A percentile compares a stretch with the other conserved stretches of the same genome.
Conservation (phyloP, 2,113 vertebrate genomes). For the Centropus bengalensis region DNA sequence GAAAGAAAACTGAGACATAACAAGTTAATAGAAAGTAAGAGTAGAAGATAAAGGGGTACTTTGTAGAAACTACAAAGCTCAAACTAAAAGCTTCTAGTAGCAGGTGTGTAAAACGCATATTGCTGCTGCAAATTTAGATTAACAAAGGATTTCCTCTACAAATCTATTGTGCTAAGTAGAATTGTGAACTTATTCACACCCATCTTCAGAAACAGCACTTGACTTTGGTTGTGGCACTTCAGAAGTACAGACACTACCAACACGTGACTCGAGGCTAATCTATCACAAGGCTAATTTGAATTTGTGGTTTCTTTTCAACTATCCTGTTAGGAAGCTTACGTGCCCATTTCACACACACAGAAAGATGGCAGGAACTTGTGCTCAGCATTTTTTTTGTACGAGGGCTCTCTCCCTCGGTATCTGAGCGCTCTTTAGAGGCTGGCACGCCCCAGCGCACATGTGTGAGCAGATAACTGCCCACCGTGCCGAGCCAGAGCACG, state of each 20-base stretch:
- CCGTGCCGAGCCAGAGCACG: not conserved
- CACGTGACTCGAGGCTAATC: slow-evolving; percentile 16
- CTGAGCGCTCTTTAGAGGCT: not conserved
- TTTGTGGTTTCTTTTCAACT: slow-evolving; percentile 45
- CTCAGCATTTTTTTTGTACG: not conserved
- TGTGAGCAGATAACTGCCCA: slow-evolving; percentile 54
- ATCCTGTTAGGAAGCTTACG: slow-evolving; percentile 10
- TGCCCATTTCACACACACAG: not conserved
- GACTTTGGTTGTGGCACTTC: not conserved
- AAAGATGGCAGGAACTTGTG: not conserved
- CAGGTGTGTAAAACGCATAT: not conserved
- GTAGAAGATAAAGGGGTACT: not conserved
- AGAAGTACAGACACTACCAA: not conserved
- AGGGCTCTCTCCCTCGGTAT: not conserved
- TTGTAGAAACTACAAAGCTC: not conserved
- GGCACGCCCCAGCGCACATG: slow-evolving; percentile 50
- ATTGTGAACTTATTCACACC: not conserved
- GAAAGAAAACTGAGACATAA: too few relatives aligned
- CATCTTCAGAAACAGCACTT: not conserved
- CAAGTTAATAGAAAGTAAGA: not conserved
- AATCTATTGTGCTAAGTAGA: not conserved
- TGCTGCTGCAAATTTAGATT: not conserved
- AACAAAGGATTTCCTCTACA: not conserved
- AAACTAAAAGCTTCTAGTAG: not conserved
- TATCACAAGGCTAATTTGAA: slow-evolving; percentile 53